Conservation (phyloP, 2,113 vertebrate species). For the Heterotis niloticus region DNA sequence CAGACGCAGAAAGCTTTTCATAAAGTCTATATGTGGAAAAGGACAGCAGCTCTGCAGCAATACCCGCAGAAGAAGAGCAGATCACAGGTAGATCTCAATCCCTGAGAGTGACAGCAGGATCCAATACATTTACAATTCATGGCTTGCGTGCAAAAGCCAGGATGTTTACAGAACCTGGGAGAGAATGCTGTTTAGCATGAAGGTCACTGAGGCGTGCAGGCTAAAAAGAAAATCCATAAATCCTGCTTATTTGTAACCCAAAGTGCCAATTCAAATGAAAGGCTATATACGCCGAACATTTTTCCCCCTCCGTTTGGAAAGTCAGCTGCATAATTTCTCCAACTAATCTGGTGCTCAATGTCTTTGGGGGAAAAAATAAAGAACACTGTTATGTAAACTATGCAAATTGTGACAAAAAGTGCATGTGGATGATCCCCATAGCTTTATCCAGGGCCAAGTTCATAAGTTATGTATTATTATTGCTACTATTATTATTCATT, state of each 20-base stretch:
- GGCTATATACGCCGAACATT: not conserved
- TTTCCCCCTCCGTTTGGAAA: slow-evolving; percentile 9
- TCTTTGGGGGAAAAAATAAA: not conserved
- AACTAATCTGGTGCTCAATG: slow-evolving; percentile 20
- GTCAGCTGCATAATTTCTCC: slow-evolving; percentile 19
- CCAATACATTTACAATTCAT: slow-evolving; percentile 11
- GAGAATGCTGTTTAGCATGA: slow-evolving; percentile 8
- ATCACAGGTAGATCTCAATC: not conserved
- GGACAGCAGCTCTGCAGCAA: not conserved
- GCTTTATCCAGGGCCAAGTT: too few species aligned
- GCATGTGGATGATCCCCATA: not conserved
- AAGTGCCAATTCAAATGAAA: slow-evolving; percentile 11
- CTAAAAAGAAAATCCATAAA: slow-evolving; percentile 23
- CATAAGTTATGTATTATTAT: too few species aligned
- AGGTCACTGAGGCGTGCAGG: slow-evolving; percentile 18
- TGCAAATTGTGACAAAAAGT: slow-evolving; percentile 21
- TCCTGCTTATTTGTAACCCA: slow-evolving; percentile 14
- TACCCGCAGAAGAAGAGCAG: not conserved
- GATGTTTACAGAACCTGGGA: slow-evolving; percentile 7
- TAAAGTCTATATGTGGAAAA: not conserved
- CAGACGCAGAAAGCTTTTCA: not conserved
- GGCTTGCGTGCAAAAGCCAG: slow-evolving; percentile 14
- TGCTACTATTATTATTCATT: too few species aligned
- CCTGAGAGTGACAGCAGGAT: not conserved
- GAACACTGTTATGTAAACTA: slow-evolving; percentile 17